A percentile compares a stretch with the other conserved stretches of the same genome.
phyloP scores from a whole-genome alignment of 2,113 vertebrate genomes.

The Lophochroa leadbeateri region DNA sequence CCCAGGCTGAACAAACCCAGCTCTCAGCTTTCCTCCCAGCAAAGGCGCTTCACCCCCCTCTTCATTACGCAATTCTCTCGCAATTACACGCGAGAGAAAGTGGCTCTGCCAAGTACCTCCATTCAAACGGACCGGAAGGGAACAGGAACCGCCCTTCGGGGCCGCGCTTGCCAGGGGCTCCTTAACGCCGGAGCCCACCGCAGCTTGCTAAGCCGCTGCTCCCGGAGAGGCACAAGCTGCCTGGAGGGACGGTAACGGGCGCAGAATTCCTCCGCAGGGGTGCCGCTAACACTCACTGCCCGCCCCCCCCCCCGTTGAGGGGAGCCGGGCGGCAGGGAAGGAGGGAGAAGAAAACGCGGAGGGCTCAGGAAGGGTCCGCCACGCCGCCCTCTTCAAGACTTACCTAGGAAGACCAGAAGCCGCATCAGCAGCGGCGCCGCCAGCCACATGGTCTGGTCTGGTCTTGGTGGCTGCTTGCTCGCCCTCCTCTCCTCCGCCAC shows the following conservation, averaged over 20 bases:
- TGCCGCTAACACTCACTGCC: background rate
- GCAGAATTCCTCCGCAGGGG: background rate
- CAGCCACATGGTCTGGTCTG: background rate
- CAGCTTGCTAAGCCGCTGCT: background rate
- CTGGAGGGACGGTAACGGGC: too few relatives aligned
- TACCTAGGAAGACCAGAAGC: background rate
- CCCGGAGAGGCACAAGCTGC: too few relatives aligned
- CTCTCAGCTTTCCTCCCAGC: background rate
- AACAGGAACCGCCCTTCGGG: background rate
- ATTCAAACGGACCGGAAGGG: background rate
- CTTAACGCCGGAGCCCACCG: background rate
- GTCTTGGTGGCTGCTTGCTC: background rate
- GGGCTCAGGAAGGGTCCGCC: background rate
- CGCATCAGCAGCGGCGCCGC: background rate
- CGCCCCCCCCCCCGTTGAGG: background rate
- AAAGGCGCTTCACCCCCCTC: too few relatives aligned
- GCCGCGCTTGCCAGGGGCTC: background rate
- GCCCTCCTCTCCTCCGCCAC: background rate
- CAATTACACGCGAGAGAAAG: background rate
- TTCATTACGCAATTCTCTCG: background rate
- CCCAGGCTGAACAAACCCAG: background rate
- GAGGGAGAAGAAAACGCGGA: background rate
- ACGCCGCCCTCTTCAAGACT: background rate
- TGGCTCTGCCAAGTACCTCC: background rate
- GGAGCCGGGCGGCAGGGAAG: background rate